Percentiles rank a stretch among this genome's conserved stretches.
phyloP scores from a whole-genome alignment of 2,888 invertebrate species.

The Linyphia triangularis region DNA sequence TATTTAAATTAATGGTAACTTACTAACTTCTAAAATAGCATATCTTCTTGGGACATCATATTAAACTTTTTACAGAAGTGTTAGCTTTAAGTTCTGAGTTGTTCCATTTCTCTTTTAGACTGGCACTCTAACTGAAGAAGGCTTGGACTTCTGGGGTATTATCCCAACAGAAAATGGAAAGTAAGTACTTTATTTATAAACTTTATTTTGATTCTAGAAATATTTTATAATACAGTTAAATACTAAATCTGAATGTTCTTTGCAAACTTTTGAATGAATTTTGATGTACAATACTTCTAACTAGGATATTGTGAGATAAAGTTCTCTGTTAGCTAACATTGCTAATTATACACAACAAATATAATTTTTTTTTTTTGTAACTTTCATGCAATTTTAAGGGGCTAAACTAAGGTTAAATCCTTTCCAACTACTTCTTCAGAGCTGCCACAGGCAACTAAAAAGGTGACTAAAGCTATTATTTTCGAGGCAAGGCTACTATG shows the following conservation, averaged over 20 bases:
- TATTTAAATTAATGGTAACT: no score
- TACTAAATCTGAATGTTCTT: neutral
- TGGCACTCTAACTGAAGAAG: slow-evolving; percentile 81
- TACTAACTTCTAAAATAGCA: no score
- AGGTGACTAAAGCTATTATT: no score
- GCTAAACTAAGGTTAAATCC: neutral
- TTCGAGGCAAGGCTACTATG: no score
- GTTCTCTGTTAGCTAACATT: no score
- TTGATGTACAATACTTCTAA: neutral
- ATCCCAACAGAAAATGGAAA: slow-evolving; percentile 77
- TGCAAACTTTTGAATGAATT: neutral
- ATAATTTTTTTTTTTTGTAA: neutral
- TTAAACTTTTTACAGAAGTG: no score
- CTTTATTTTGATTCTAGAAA: neutral
- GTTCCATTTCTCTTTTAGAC: slow-evolving; percentile 78
- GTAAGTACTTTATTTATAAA: slow-evolving; percentile 45
- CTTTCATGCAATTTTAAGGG: neutral
- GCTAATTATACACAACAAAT: no score
- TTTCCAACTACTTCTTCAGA: no score
- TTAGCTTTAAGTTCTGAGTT: no score
- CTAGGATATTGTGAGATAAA: no score
- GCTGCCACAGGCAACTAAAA: no score
- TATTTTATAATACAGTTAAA: neutral
- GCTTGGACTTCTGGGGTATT: slow-evolving; percentile 81
- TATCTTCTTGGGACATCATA: no score